Base-by-base conservation (phyloP, 2,888 invertebrate genomes). In the Sesamia inferens region DNA sequence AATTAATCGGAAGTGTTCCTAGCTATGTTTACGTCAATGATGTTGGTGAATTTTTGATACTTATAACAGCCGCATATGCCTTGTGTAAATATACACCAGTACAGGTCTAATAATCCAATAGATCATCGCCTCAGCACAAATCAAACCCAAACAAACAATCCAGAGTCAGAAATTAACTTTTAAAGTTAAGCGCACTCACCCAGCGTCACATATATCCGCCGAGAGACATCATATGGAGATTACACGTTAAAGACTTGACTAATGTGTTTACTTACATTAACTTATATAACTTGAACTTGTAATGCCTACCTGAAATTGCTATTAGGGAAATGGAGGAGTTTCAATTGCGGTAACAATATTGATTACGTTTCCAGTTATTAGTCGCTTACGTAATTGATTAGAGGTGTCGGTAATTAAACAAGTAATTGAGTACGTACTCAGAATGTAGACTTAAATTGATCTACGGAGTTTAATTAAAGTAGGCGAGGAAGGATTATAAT, bases 101-200 rank as follows among this genome's bases (percentile, higher is more conserved):
- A 22, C 16, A 22, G 42, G 42, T 10, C 13, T 44, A 44, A 47
- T 47, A 19, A 19, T 63, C 16, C 24, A 13, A 63, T 24, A 63
- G 19, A 10, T 14, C 19, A 0, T 61, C 71, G 58, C 68, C 22
- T 11, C 16, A 74, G 13, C 16, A 54, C 42, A 71, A 71, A 63
- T 59, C 24, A 57, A 58, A 67, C 61, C 55, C 8, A 19, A 54
- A 59, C 69, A 73, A 68, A 83, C 65, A 78, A 64, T 68, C 44
- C 71, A 74, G n/a, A 78, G 66, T 54, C 70, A 42, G 66, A 67
- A 83, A 77, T 85, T 64, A 85, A 59, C 74, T 67, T 73, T 81
- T 51, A 74, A 85, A 85, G 77, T 83, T 83, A 74, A 67, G 59
- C 71, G 14, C 51, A 57, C 61, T 75, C 55, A 22, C n/a, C 19